A percentile compares a stretch with the other conserved stretches of the same genome.
Conservation (phyloP, 2,888 invertebrate genomes). For the Danaus chrysippus region DNA sequence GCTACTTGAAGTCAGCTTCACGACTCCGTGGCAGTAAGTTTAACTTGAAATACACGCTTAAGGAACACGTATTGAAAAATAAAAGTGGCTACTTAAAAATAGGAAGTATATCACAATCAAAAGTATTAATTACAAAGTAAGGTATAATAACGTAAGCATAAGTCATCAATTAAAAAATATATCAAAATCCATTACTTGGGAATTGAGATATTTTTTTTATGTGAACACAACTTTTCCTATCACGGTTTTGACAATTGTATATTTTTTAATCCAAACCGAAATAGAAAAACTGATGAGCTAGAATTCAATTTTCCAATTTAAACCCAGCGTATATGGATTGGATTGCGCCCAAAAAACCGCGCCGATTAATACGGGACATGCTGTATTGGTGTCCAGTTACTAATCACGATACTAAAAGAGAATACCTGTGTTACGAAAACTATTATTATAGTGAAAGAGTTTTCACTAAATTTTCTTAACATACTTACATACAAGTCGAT, state of each 20-base stretch:
- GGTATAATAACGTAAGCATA: no score
- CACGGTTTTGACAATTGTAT: conserved; percentile 10
- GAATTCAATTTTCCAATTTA: conserved; percentile 31
- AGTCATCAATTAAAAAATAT: neutral
- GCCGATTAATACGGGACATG: conserved; percentile 32
- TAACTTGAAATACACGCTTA: neutral
- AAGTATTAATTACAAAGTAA: no score
- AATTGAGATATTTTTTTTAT: no score
- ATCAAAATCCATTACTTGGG: neutral
- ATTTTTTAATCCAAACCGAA: conserved; percentile 16
- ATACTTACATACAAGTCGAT: no score
- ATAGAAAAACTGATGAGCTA: conserved; percentile 26
- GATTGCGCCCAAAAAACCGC: conserved; percentile 32
- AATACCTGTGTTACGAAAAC: no score
- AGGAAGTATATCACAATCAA: no score
- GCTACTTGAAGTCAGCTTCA: conserved; percentile 1
- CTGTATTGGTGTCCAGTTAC: conserved; percentile 21
- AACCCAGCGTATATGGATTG: conserved; percentile 33
- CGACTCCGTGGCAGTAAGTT: neutral
- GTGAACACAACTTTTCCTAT: neutral
- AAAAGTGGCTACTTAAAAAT: no score
- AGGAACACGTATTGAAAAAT: no score
- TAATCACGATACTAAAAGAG: neutral
- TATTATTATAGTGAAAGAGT: no score
- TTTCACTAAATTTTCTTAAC: no score